Conservation (phyloP, 2,888 invertebrate genomes). For the Morinoia aosen region DNA sequence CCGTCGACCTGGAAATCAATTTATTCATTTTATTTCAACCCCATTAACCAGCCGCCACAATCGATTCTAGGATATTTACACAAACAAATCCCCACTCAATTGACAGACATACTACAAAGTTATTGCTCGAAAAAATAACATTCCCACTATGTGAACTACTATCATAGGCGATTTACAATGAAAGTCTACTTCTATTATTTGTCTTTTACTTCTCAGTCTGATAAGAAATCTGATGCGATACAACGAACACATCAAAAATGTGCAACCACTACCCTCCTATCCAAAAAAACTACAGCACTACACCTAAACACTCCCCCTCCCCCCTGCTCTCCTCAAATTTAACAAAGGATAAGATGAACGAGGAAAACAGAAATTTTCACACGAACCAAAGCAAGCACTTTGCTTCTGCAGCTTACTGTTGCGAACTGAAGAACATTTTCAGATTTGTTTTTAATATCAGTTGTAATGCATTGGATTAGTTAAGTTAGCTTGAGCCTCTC, state of each 20-base stretch:
- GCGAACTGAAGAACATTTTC: too few species aligned
- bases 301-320: too few species aligned
- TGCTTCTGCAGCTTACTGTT: too few species aligned
- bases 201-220: not conserved
- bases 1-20: conserved; percentile 53
- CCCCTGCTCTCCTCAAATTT: too few species aligned
- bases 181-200: not conserved
- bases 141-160: not conserved
- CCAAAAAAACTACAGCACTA: not conserved
- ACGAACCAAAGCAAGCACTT: too few species aligned
- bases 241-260: not conserved
- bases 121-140: not conserved
- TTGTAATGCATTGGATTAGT: too few species aligned
- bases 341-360: too few species aligned
- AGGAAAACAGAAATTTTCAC: too few species aligned
- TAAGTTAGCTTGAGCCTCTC: too few species aligned
- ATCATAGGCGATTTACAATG: not conserved
- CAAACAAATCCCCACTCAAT: not conserved
- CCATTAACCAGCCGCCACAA: not conserved
- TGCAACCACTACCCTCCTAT: not conserved
- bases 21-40: not conserved
- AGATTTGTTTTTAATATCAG: too few species aligned
- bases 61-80: not conserved
- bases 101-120: not conserved
- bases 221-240: not conserved